Evolutionary conservation across 2,113 vertebrate species (phyloP), one percentile per base, ranked within the genome.

Genomic region (Cygnus buccinator): DNA sequence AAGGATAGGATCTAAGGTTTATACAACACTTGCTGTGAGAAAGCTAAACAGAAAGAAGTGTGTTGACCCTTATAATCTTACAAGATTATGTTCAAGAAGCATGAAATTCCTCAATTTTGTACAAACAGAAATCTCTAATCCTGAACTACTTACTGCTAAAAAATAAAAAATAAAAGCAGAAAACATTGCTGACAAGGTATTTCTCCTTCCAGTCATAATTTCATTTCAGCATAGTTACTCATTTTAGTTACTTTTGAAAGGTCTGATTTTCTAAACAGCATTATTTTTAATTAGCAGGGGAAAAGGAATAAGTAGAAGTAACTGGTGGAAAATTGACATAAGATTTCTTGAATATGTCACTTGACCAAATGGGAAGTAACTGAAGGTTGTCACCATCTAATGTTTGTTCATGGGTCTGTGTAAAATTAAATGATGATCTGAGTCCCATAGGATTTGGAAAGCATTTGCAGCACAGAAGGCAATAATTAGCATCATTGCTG

Each of bases 1-100:
- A 93, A 91, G 70, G 39, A n/a, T 23, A 58, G 17, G 61, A 83
- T 91, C 89, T 92, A 48, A 71, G 66, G 90, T 97, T 96, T 96
- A 92, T 80, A 39, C 79, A 97, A 94, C 74, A 70, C 50, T 78
- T 82, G 66, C 52, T 63, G 23, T 43, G 73, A 23, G 61, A 44
- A 96, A 76, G 78, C 89, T 94, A 96, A 95, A 96, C 71, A 95
- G 94, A 97, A 94, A 84, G 29, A 59, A 52, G 37, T 31, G 35
- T 89, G 13, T 20, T 95, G 84, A 63, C 35, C 28, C 41, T 93
- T 80, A 77, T 59, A 92, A 67, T 87, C 55, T 48, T 50, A 26
- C 57, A 90, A 84, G 46, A 90, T 81, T 90, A 58, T 59, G 58
- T 84, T 97, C 87, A 65, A 74, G 63, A 43, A 84, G 78, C 67